Evolutionary conservation across 2,888 invertebrate species (phyloP), one percentile per base, ranked within the genome.

Genomic region (Chrysopilus asiliformis): DNA sequence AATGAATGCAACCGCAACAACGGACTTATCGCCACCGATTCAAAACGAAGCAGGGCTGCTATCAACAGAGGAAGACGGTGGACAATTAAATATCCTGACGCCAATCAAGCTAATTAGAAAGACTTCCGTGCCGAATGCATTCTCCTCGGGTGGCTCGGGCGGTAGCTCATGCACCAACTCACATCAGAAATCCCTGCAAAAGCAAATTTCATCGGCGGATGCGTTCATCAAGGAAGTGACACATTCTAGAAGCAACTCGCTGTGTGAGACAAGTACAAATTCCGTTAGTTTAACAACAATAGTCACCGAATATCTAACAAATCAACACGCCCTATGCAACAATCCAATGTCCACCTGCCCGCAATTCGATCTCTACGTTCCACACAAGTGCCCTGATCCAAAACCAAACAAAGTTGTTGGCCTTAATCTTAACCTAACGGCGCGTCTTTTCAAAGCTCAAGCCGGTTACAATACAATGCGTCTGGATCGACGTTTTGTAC

Each of bases 271-370:
- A 9, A 57, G 36, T 13, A 38, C 46, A 10, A 64, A 65, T 33
- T 55, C 71, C 6, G 75, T 79, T 37, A 81, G 84, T 0, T 67
- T 97, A 16, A 86, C 91, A 60, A 82, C 84, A 28, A 94, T 98
- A 53, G 87, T 97, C 45, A 93, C 89, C 0, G 94, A 95, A 62
- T 97, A 95, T 66, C 71, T 97, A 35, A 83, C 91, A 49, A 91
- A 93, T 66, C 97, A 98, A 62, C 98, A 98, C 66, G 83, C 94
- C n/a, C 67, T 90, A 6, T 98, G 98, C 68, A 87, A 86, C 65
- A 91, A 95, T 64, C 98, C 98, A 1, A 91, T 98, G 67, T 85
- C 87, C 20, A 94, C 93, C 0, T 97, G 95, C 64, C 95, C 97
- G 0, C 89, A 90, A 56, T 97, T 97, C 57, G 90, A 91, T 58